phyloP scores from a whole-genome alignment of 2,888 invertebrate species.

The Blera fallax region DNA sequence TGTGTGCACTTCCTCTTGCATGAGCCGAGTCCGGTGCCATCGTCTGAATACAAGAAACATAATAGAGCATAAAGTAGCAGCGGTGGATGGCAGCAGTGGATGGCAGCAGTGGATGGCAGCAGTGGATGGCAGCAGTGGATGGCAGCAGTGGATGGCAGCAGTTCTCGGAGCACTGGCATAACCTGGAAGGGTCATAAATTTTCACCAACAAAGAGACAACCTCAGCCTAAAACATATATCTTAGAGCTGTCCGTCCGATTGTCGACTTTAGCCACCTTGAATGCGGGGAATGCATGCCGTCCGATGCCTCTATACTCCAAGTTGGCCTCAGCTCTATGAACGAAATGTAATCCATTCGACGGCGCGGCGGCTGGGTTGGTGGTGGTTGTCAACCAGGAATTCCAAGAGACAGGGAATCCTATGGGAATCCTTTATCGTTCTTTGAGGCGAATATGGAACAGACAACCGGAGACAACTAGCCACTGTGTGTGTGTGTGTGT shows the following conservation, averaged over 20 bases:
- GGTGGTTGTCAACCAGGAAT: constrained; percentile 55
- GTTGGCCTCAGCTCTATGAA: neutral
- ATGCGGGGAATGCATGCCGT: constrained; percentile 39
- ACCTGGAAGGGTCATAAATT: constrained; percentile 67
- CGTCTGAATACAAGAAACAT: constrained; percentile 41
- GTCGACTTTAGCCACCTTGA: constrained; percentile 71
- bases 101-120: constrained; percentile 26
- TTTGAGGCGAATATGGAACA: constrained; percentile 60
- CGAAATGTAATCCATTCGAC: constrained; percentile 52
- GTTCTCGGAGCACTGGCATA: constrained; percentile 41
- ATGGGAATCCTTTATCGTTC: constrained; percentile 68
- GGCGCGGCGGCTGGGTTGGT: neutral
- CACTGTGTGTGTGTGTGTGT: constrained; percentile 20
- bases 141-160: no score
- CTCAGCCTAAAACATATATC: constrained; percentile 70
- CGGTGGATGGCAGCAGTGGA: constrained; percentile 2
- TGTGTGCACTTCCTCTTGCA: constrained; percentile 28
- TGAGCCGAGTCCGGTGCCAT: neutral
- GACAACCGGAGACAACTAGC: constrained; percentile 70
- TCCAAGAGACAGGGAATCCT: constrained; percentile 54
- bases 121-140: constrained; percentile 35
- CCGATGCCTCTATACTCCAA: constrained; percentile 8
- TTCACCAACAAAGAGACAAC: constrained; percentile 69
- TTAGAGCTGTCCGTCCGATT: constrained; percentile 68
- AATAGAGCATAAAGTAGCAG: constrained; percentile 66